Conservation (phyloP, 2,888 invertebrate genomes). For the Notodonta ziczac region DNA sequence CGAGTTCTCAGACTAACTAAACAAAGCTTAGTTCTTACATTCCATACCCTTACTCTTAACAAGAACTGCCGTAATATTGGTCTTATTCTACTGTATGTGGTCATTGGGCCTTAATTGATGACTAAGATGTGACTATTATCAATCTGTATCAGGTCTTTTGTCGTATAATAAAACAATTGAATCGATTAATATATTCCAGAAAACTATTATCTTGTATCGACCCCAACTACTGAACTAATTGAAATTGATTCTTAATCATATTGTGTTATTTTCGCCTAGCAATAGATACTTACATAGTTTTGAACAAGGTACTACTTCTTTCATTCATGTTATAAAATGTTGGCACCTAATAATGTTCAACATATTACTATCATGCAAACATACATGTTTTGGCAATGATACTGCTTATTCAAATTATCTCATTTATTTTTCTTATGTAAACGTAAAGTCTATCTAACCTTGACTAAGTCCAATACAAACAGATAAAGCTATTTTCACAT, state of each 20-base stretch:
- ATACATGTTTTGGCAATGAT: not conserved
- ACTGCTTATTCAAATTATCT: conserved; percentile 1
- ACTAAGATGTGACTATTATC: not conserved
- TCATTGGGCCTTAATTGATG: not conserved
- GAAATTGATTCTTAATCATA: not conserved
- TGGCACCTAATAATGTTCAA: not conserved
- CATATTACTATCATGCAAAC: not conserved
- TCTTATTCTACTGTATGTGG: not conserved
- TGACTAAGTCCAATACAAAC: conserved; percentile 50
- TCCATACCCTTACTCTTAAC: not conserved
- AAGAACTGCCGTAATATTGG: not conserved
- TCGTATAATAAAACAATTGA: not conserved
- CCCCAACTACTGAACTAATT: too few relatives aligned
- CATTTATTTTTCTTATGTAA: conserved; percentile 16
- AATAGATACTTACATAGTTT: too few relatives aligned
- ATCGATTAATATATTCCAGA: not conserved
- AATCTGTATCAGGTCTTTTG: conserved; percentile 1
- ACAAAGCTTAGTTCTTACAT: not conserved
- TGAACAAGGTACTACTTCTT: not conserved
- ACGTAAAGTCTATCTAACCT: conserved; percentile 44
- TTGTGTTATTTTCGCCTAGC: too few relatives aligned
- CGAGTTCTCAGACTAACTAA: conserved; percentile 17
- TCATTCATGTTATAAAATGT: conserved; percentile 1
- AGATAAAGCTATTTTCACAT: conserved; percentile 45
- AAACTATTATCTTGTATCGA: not conserved